A percentile compares a stretch with the other conserved stretches of the same genome.
Conservation (phyloP, 2,797 vertebrate genomes). For the Pipistrellus kuhlii region DNA sequence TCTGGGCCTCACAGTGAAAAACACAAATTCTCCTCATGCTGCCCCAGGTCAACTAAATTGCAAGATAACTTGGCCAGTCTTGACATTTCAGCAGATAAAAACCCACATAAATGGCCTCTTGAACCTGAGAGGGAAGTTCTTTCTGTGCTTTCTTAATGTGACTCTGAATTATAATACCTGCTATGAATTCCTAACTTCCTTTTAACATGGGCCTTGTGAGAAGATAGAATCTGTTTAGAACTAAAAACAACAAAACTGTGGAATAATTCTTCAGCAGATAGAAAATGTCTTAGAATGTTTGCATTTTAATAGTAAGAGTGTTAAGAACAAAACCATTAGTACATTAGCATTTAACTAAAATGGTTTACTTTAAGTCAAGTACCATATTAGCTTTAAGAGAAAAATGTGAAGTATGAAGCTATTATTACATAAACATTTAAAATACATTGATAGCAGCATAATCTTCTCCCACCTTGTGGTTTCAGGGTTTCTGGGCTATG, state of each 20-base stretch:
- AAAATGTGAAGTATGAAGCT: conserved; percentile 38
- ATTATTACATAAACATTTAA: conserved; percentile 23
- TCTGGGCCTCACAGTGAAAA: neutral
- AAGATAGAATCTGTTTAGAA: neutral
- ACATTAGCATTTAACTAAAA: neutral
- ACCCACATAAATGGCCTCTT: neutral
- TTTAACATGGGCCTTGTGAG: neutral
- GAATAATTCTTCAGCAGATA: neutral
- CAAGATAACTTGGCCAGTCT: neutral
- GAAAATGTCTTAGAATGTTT: conserved; percentile 6
- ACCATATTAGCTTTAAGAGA: neutral
- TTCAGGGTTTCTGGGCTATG: neutral
- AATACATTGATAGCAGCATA: neutral
- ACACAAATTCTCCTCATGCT: neutral
- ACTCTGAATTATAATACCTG: neutral
- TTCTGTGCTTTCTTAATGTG: neutral
- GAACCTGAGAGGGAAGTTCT: neutral
- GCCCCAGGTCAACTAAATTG: neutral
- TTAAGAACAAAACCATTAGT: conserved; percentile 49
- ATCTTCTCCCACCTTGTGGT: neutral
- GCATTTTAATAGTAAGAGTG: conserved; percentile 33
- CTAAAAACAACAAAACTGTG: conserved; percentile 20
- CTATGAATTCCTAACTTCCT: neutral
- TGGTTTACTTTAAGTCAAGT: conserved; percentile 63
- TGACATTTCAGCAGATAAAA: neutral